A percentile compares a stretch with the other conserved stretches of the same genome.
These are phyloP conservation scores for Chrosomus eos DNA, from an alignment of 2,797 vertebrate genomes.

Conservation along the genomic window DNA sequence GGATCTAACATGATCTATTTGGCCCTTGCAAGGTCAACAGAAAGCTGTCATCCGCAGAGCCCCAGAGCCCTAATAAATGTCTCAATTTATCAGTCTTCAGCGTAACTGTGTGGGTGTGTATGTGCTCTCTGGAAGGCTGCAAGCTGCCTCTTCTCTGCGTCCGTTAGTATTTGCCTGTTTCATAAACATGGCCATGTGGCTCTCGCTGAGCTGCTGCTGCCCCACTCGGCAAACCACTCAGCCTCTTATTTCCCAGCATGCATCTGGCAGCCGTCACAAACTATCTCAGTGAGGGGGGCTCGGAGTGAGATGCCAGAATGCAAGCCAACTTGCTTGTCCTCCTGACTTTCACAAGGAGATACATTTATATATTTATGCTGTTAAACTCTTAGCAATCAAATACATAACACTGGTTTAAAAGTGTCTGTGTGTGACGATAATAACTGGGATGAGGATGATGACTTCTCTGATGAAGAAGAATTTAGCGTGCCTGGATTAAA, in stretches of 20 bases:
- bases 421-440: background rate
- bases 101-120: constrained; percentile 28
- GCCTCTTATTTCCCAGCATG: constrained; percentile 77
- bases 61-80: constrained; percentile 51
- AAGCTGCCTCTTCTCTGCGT: constrained; percentile 41
- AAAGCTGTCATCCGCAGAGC: constrained; percentile 28
- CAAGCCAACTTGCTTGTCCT: constrained; percentile 34
- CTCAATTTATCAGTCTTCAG: constrained; percentile 60
- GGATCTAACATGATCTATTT: constrained; percentile 21
- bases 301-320: constrained; percentile 28
- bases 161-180: constrained; percentile 46
- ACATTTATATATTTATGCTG: background rate
- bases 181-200: constrained; percentile 77
- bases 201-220: constrained; percentile 70
- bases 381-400: constrained; percentile 25
- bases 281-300: constrained; percentile 61
- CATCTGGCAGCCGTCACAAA: constrained; percentile 72
- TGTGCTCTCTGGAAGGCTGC: constrained; percentile 21
- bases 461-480: background rate
- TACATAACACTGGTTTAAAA: background rate
- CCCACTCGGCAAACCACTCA: constrained; percentile 75
- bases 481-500: background rate
- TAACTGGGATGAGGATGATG: background rate
- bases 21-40: constrained; percentile 45
- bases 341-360: constrained; percentile 27